These are phyloP conservation scores for Premnoplex brunnescens DNA, from an alignment of 2,797 vertebrate species.

Conservation along the genomic window DNA sequence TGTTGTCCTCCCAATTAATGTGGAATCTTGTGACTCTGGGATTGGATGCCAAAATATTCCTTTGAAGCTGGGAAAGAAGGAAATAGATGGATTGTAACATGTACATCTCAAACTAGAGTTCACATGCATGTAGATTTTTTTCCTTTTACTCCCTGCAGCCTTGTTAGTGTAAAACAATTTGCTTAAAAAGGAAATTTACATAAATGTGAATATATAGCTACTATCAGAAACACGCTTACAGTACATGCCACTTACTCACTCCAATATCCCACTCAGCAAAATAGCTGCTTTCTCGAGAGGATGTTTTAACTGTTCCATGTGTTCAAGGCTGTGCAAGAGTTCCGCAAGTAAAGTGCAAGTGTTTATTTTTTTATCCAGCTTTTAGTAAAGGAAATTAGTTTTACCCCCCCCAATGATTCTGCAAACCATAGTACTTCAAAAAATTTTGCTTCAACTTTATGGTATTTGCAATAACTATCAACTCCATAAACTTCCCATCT, in stretches of 20 bases:
- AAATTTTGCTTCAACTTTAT: background rate
- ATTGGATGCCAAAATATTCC: slow-evolving; percentile 86
- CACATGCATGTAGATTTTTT: background rate
- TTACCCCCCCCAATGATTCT: background rate
- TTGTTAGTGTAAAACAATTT: background rate
- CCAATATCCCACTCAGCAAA: background rate
- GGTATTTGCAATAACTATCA: background rate
- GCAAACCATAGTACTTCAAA: background rate
- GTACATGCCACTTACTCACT: background rate
- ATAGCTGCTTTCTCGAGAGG: background rate
- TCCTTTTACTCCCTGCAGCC: background rate
- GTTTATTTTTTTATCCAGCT: background rate
- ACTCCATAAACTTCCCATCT: background rate
- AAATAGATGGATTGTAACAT: background rate
- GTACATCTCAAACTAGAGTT: background rate
- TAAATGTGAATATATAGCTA: background rate
- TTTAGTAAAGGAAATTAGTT: background rate
- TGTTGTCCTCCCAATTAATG: slow-evolving; percentile 86
- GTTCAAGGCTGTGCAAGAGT: background rate
- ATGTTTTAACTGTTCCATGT: background rate
- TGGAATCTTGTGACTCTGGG: slow-evolving; percentile 85
- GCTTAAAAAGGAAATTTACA: background rate
- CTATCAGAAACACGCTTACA: background rate
- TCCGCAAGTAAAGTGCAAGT: background rate
- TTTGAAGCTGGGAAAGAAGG: slow-evolving; percentile 78